phyloP scores from a whole-genome alignment of 2,113 vertebrate species.

The Apus apus region DNA sequence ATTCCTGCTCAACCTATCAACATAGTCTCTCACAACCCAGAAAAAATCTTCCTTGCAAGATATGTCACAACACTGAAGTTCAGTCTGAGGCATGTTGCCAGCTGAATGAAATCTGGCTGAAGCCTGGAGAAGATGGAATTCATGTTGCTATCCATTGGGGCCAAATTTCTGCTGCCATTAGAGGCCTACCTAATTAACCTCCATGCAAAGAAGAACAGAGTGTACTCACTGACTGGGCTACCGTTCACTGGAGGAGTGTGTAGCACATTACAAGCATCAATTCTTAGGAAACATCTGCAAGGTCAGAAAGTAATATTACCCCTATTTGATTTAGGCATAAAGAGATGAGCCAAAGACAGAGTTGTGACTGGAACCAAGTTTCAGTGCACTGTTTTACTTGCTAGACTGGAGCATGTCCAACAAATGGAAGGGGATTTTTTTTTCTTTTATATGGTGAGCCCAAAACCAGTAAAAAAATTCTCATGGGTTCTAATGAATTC shows the following conservation, averaged over 20 bases:
- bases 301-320: background rate
- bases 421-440: background rate
- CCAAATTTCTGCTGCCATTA: background rate
- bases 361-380: background rate
- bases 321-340: background rate
- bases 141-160: background rate
- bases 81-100: background rate
- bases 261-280: background rate
- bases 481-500: background rate
- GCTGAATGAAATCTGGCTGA: background rate
- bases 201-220: background rate
- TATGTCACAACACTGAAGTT: background rate
- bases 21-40: background rate
- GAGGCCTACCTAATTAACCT: background rate
- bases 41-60: background rate
- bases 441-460: background rate
- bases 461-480: background rate
- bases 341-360: background rate
- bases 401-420: background rate
- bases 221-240: background rate
- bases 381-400: background rate
- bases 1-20: background rate
- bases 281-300: background rate
- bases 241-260: fast-evolving
- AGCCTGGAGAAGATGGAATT: background rate